Base-by-base conservation (phyloP, 2,797 vertebrate genomes). In the Enteromius argenteus region DNA sequence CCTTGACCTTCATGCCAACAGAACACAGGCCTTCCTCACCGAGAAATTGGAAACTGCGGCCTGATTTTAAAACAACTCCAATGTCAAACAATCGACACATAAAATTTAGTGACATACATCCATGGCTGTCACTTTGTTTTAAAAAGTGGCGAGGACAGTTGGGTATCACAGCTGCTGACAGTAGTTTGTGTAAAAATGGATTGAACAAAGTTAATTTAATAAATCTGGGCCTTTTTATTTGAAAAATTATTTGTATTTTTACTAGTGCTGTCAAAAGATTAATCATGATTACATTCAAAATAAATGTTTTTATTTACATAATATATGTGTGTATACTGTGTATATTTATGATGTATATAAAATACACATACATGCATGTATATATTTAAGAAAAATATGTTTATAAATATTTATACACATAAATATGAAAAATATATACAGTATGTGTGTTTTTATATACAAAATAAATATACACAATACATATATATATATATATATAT, bases 1-100 rank as follows among this genome's bases (percentile, higher is more conserved):
- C 39, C 69, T 88, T 81, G 88, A 86, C 86, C 87, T 83, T 89
- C 79, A 85, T 39, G 6, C 66, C 64, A 67, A 49, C 77, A 49
- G 27, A 84, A 79, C 60, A 74, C 37, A 49, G 58, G 44, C 77
- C 56, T 27, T 19, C 58, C 64, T 80, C 58, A 51, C 42, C 7
- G 56, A 87, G 85, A 68, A 80, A 84, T 75, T 80, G 13, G 64
- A 86, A 73, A 83, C 42, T 49, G 42, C n/a, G 35, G 30, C 67
- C 56, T 72, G 58, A 66, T 79, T 79, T 67, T n/a, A 53, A 64
- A 76, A 39, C 80, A 83, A 73, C 27, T 46, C 17, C 71, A 66
- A 67, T 51, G 44, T 56, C 81, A 76, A 76, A 53, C 72, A 68
- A 56, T 75, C n/a, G 4, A 53, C 44, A 75, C 58, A 53, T n/a